Evolutionary conservation across 2,113 vertebrate genomes (phyloP).

Genomic region (Micromys minutus): DNA sequence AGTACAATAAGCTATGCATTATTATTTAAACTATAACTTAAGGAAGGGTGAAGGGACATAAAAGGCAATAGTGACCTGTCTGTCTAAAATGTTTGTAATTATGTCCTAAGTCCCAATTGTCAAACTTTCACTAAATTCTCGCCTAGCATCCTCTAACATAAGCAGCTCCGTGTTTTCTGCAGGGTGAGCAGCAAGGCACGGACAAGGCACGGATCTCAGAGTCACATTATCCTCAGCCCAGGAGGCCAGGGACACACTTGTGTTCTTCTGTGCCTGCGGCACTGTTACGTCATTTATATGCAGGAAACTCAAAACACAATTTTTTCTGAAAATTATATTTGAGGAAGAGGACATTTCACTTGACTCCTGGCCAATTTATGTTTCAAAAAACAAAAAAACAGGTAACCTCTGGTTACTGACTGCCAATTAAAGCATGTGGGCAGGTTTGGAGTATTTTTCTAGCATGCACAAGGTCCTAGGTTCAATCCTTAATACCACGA

Average conservation of each 20-base stretch:
- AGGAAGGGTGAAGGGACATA: slow-evolving; percentile 28
- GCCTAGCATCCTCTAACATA: slow-evolving; percentile 35
- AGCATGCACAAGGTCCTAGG: neutral
- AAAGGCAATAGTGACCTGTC: slow-evolving; percentile 42
- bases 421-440: neutral
- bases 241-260: slow-evolving; percentile 5
- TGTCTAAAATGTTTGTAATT: slow-evolving; percentile 53
- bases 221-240: slow-evolving; percentile 17
- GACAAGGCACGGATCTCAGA: slow-evolving; percentile 21
- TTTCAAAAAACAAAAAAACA: slow-evolving; percentile 48
- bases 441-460: neutral
- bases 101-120: neutral
- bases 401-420: neutral
- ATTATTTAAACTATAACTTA: slow-evolving; percentile 42
- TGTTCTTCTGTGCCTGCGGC: neutral
- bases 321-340: neutral
- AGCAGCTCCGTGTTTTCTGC: slow-evolving; percentile 37
- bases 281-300: slow-evolving; percentile 6
- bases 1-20: slow-evolving; percentile 44
- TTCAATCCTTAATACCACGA: neutral
- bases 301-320: slow-evolving; percentile 10
- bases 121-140: slow-evolving; percentile 44
- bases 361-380: neutral
- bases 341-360: neutral
- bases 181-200: neutral